Base-by-base conservation (phyloP, 2,888 invertebrate species). In the Troides oblongomaculatus region DNA sequence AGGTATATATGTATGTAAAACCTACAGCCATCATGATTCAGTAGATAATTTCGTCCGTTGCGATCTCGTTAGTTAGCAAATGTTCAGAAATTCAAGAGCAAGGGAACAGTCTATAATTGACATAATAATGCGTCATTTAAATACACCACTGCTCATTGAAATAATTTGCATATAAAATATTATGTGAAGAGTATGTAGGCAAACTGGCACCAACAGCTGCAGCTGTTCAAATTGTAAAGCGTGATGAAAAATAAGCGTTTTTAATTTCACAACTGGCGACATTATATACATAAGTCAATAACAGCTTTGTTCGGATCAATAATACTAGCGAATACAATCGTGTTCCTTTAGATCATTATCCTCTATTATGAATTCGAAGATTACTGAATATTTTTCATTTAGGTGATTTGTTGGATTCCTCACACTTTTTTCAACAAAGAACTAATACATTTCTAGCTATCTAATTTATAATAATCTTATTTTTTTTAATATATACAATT, bases 151-250 rank as follows among this genome's bases (percentile, higher is more conserved):
- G 43, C 64, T n/a, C 12, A 57, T 56, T 60, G 25, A 7, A 43
- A 61, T 46, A 53, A 69, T 69, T 69, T 69, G 64, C 69, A 56
- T 69, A 69, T 30, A 59, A 64, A 25, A 63, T 56, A 62, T 62
- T 25, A 57, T 58, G 43, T 43, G 30, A 17, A 6, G 7, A 4
- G 43, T 30, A 30, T 36, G 50, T 58, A 23, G 23, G 50, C 36
- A 46, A 59, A 64, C 59, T 59, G 59, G 68, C 59, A 59, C 25
- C 25, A 50, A 53, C 25, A n/a, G 12, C 4, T 46, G 68, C 68
- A 68, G 36, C 63, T 68, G 68, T 58, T 64, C 59, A 68, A 64
- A 68, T 59, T 67, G 36, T 46, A 53, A 46, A 12, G 1, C 53
- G 30, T 63, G 12, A 30, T 58, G 46, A 59, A 66, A 46, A 36